Conservation (phyloP, 1,140 invertebrate species). For the Dysdera silvatica region DNA sequence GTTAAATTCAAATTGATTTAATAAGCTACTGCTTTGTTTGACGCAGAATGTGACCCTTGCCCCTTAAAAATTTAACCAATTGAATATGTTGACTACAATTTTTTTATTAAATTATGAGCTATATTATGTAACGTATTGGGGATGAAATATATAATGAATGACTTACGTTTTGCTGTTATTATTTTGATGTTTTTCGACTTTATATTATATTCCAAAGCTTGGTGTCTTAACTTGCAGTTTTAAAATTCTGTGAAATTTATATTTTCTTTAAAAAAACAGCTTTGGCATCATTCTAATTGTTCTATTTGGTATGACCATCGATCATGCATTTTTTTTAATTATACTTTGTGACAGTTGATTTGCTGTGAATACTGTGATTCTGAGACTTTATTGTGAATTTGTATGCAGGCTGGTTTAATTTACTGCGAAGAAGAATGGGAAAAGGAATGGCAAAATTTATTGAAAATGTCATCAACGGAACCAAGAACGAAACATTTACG, state of each 20-base stretch:
- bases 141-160: too few species aligned
- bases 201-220: too few species aligned
- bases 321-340: background rate
- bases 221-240: background rate
- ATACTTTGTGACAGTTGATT: background rate
- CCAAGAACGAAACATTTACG: constrained; percentile 42
- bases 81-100: too few species aligned
- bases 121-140: too few species aligned
- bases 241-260: background rate
- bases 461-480: constrained; percentile 61
- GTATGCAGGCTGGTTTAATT: constrained; percentile 47
- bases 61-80: too few species aligned
- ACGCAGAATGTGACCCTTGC: too few species aligned
- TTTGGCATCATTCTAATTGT: background rate
- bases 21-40: too few species aligned
- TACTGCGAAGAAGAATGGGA: constrained; percentile 66
- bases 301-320: background rate
- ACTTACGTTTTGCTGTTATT: too few species aligned
- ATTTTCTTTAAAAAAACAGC: background rate
- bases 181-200: too few species aligned
- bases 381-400: background rate
- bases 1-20: too few species aligned
- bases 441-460: constrained; percentile 68
- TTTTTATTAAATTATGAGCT: too few species aligned
- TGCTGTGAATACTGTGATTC: background rate